A percentile compares a stretch with the other conserved stretches of the same genome.
These are phyloP conservation scores for Pachymerium ferrugineum DNA, from an alignment of 2,888 invertebrate genomes.

Conservation along the genomic window DNA sequence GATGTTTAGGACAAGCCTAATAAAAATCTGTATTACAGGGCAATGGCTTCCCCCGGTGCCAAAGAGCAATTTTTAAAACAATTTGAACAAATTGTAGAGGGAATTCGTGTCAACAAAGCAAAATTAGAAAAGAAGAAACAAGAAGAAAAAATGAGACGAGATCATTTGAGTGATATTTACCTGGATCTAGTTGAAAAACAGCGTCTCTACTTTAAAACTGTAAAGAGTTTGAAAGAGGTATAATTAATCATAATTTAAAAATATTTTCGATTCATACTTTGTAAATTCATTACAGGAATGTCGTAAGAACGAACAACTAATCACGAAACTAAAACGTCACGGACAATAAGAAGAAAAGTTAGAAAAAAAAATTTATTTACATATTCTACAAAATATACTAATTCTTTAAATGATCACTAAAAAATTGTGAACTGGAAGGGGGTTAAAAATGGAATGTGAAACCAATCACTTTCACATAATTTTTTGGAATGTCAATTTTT, in stretches of 20 bases:
- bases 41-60: conserved; percentile 70
- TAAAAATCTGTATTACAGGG: conserved; percentile 53
- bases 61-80: conserved; percentile 86
- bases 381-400: conserved; percentile 12
- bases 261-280: too few relatives aligned
- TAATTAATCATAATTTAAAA: too few relatives aligned
- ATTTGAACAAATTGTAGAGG: conserved; percentile 81
- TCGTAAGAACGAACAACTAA: conserved; percentile 61
- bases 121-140: conserved; percentile 61
- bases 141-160: conserved; percentile 63
- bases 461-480: not conserved
- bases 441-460: not conserved
- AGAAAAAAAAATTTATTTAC: conserved; percentile 23
- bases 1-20: not conserved
- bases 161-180: conserved; percentile 57
- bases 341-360: conserved; percentile 28
- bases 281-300: conserved; percentile 54
- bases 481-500: not conserved
- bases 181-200: conserved; percentile 59
- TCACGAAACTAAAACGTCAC: conserved; percentile 41
- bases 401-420: not conserved
- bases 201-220: conserved; percentile 67
- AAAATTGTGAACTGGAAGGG: not conserved
- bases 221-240: conserved; percentile 65
- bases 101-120: conserved; percentile 75